Evolutionary conservation across 2,113 vertebrate genomes (phyloP).

Genomic region (Tachycineta bicolor): DNA sequence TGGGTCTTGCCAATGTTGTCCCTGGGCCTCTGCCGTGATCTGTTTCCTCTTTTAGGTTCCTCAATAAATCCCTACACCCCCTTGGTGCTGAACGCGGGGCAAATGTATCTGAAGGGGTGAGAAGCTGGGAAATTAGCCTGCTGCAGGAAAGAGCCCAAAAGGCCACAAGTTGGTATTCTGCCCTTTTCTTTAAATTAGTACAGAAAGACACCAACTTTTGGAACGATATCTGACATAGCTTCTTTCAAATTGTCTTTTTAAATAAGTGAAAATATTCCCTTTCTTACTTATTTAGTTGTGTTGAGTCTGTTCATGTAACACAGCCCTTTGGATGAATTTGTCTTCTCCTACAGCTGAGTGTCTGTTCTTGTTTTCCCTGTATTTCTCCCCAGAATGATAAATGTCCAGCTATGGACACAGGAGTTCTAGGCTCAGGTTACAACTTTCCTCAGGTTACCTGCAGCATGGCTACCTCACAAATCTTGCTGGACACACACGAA

Average conservation of each 20-base stretch:
- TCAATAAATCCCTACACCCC: background rate
- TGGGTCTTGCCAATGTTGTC: background rate
- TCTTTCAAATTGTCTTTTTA: background rate
- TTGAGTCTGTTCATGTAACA: background rate
- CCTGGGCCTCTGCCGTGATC: background rate
- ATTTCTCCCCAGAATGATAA: background rate
- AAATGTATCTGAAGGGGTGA: background rate
- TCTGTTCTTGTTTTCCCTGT: background rate
- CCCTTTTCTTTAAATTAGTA: background rate
- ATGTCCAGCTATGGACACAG: background rate
- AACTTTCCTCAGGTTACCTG: background rate
- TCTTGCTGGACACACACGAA: accelerated
- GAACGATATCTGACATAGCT: background rate
- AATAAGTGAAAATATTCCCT: background rate
- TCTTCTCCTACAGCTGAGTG: background rate
- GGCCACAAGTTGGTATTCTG: background rate
- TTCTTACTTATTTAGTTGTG: background rate
- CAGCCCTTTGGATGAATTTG: background rate
- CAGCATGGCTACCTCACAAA: background rate
- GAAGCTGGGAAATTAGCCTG: background rate
- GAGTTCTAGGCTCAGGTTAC: background rate
- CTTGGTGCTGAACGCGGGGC: background rate
- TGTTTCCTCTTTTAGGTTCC: background rate
- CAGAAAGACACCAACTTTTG: background rate
- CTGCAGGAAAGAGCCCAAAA: background rate